These are phyloP conservation scores for Neomorphus geoffroyi DNA, from an alignment of 2,797 vertebrate species.

Conservation along the genomic window DNA sequence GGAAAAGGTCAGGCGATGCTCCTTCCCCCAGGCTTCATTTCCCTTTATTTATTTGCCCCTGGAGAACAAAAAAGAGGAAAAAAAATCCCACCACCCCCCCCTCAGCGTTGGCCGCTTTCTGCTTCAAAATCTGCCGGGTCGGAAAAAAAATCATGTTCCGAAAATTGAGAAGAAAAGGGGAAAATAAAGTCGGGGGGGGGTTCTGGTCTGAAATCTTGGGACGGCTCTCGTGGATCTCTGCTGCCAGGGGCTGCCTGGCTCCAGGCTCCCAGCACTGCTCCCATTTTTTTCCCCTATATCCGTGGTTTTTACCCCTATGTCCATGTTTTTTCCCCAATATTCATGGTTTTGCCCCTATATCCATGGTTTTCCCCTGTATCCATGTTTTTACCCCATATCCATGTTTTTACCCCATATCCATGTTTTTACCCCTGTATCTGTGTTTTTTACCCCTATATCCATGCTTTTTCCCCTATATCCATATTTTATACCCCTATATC, in stretches of 20 bases:
- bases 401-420: fast-evolving
- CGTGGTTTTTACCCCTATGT: fast-evolving
- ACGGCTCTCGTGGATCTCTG: neutral
- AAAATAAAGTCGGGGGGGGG: no score
- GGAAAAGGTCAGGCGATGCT: slow-evolving; percentile 28
- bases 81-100: no score
- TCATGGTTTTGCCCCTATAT: neutral
- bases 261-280: neutral
- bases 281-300: neutral
- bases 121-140: neutral
- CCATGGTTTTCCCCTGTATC: neutral
- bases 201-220: neutral
- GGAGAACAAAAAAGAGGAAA: neutral
- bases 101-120: neutral
- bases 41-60: neutral
- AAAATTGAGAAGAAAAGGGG: neutral
- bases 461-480: neutral
- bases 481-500: fast-evolving
- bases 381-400: neutral
- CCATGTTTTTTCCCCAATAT: fast-evolving
- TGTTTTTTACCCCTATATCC: fast-evolving
- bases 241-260: neutral
- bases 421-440: neutral
- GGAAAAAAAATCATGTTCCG: neutral
- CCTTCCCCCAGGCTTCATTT: neutral